Evolutionary conservation across 2,888 invertebrate species (phyloP), one percentile per base, ranked within the genome.

Genomic region (Pristionchus japonicus): DNA sequence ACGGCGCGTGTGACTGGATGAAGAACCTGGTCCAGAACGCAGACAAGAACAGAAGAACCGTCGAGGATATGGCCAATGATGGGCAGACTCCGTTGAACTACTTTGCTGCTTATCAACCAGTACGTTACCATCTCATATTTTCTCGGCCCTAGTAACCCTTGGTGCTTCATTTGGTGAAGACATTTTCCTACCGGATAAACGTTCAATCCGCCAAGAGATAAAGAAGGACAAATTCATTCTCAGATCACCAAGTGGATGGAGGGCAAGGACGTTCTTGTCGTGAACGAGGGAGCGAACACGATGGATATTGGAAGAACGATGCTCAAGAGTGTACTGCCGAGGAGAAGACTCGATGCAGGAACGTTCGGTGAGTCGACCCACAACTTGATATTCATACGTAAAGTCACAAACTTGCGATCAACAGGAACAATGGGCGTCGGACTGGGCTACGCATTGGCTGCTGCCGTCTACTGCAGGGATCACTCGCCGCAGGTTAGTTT

Each of bases 281-380:
- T 98, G 47, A 98, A 98, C 94, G 98, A 99, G 95, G 99, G 98
- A 37, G 98, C 98, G 57, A 98, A 98, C 95, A 99, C 98, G 0
- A 99, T 99, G 99, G 98, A 99, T 94, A 98, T 98, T 94, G 98
- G 98, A 0, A 96, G 98, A 80, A 96, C 97, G 0, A 96, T 98
- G 95, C 95, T 98, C 13, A 67, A 67, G 84, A 88, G 70, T 49
- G 40, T 34, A 0, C 89, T 90, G 61, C 92, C 92, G 40, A 90
- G 90, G 83, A 89, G 92, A 57, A 89, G 92, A 89, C 96, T 98
- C 7, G 98, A 98, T 95, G 98, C 98, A 11, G 98, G 98, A 15
- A 97, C 98, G 6, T 98, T 98, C 95, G 98, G 98, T 89, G 9
- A 13, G 49, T 82, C 6, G 13, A 3, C 9, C 3, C 6, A 43